Base-by-base conservation (phyloP, 1,140 invertebrate species). In the Lepeophtheirus salmonis region DNA sequence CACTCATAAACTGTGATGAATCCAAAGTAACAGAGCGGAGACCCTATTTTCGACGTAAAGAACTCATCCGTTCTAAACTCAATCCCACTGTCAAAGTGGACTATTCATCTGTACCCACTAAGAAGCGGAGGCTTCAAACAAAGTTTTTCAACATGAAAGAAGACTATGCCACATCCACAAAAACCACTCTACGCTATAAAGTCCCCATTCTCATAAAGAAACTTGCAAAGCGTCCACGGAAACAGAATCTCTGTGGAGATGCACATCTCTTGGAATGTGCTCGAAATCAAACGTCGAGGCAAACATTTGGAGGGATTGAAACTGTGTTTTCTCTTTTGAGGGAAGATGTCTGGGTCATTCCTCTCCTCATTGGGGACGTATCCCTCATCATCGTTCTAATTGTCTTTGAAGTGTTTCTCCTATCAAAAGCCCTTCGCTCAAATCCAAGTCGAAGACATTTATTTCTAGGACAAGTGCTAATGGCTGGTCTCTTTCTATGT, bases 381-480 rank as follows among this genome's bases (percentile, higher is more conserved):
- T 75, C 84, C 18, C 82, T 83, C 52, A 83, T 90, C 77, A 69
- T 85, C 0, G 76, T 83, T 63, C 86, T 91, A 69, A 76, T 80
- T 14, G 78, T 80, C 17, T 90, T 91, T 67, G 88, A 91, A 72
- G 79, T 55, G 1, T 61, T 52, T 24, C 59, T 61, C 23, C 14
- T 61, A 6, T 2, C 50, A 10, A 53, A 61, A 16, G 24, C 51
- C 2, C 13, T 61, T 2, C 2, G 49, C n/a, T 56, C 21, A 50
- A 81, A 81, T 1, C 84, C 84, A 0, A 84, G 81, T 66, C 79
- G 86, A 51, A 77, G 87, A 4, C 86, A 92, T 68, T 76, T 94
- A 53, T 89, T 94, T 68, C 76, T 94, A 17, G 89, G 89, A 22
- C 16, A 94, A 71, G 83, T 88, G 69, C 77, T 95, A 51, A 76